Evolutionary conservation across 35 echinoderm and acorn worm genomes (phyloP).

Genomic region (Hemicentrotus pulcherrimus): DNA sequence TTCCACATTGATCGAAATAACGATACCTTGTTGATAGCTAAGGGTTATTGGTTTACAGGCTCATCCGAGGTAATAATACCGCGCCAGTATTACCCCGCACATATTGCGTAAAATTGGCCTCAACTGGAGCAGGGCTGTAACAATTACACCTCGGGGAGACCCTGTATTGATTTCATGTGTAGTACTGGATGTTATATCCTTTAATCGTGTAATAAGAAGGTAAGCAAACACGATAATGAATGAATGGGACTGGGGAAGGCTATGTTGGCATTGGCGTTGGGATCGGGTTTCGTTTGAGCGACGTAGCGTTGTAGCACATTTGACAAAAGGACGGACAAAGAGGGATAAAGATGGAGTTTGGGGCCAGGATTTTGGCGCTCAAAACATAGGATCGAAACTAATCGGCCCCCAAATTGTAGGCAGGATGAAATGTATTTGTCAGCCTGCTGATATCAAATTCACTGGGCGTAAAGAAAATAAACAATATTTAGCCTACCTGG

Average conservation of each 20-base stretch:
- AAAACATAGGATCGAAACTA: slow-evolving; percentile 25
- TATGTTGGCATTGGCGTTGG: neutral
- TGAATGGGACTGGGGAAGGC: slow-evolving; percentile 34
- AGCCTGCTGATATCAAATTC: neutral
- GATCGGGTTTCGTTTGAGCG: neutral
- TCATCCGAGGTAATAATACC: slow-evolving; percentile 18
- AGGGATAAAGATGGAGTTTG: neutral
- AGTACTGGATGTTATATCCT: slow-evolving; percentile 17
- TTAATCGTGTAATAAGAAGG: slow-evolving; percentile 56
- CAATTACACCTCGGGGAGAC: slow-evolving; percentile 51
- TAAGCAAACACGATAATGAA: slow-evolving; percentile 56
- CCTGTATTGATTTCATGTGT: slow-evolving; percentile 50
- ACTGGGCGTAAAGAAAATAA: slow-evolving; percentile 7
- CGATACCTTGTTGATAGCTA: slow-evolving; percentile 51
- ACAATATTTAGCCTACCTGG: slow-evolving; percentile 31
- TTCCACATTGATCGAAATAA: slow-evolving; percentile 44
- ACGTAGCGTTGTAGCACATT: neutral
- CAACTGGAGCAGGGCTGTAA: slow-evolving; percentile 46
- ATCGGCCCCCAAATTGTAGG: neutral
- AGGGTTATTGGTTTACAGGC: slow-evolving; percentile 31
- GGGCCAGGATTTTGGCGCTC: neutral
- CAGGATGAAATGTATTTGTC: neutral
- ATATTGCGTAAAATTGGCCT: slow-evolving; percentile 45
- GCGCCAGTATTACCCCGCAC: neutral
- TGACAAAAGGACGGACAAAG: slow-evolving; percentile 25